These are phyloP conservation scores for Tipula confusa DNA, from an alignment of 2,888 invertebrate species.

Conservation along the genomic window DNA sequence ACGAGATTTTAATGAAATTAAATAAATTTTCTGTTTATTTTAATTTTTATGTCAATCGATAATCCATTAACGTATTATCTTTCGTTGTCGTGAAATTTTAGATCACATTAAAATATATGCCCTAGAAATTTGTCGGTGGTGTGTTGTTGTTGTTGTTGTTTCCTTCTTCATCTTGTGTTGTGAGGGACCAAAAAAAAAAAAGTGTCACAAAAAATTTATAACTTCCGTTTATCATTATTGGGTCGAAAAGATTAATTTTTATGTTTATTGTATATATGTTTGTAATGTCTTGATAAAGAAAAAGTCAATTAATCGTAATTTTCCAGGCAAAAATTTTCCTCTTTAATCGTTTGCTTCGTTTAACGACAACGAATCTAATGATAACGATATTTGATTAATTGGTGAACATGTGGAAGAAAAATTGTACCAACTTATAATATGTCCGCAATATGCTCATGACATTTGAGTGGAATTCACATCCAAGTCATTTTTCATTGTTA, in stretches of 20 bases:
- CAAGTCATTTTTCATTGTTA: neutral
- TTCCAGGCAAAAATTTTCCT: neutral
- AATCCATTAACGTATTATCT: constrained; percentile 20
- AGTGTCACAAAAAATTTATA: neutral
- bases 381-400: constrained; percentile 12
- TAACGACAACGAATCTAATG: neutral
- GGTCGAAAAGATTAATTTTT: constrained; percentile 20
- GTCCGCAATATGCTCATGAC: neutral
- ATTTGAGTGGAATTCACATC: neutral
- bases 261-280: neutral
- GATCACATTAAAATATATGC: neutral
- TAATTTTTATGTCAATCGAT: neutral
- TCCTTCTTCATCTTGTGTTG: neutral
- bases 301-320: constrained; percentile 21
- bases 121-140: neutral
- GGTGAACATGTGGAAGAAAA: neutral
- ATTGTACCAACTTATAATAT: neutral
- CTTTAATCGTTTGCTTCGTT: neutral
- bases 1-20: neutral
- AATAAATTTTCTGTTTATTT: neutral
- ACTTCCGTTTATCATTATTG: constrained; percentile 20
- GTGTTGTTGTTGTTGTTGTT: neutral
- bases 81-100: neutral
- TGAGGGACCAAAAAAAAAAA: neutral
- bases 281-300: neutral